Base-by-base conservation (phyloP, 2,888 invertebrate genomes). In the Xestobium rufovillosum region DNA sequence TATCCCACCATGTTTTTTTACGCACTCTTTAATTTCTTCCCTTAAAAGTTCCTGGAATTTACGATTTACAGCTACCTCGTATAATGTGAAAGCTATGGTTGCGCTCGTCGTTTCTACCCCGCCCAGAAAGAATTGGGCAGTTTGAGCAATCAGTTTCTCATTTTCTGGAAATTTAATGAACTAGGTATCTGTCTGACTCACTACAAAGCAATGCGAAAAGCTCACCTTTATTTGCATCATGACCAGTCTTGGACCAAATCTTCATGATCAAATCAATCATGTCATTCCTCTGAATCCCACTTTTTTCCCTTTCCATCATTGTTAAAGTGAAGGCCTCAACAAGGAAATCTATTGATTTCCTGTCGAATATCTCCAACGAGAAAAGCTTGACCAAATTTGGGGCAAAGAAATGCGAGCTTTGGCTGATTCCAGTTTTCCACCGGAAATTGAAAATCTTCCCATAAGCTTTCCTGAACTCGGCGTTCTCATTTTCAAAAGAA, bases 71-170 rank as follows among this genome's bases (percentile, higher is more conserved):
- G 71, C 67, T 9, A 73, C 43, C 33, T 66, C 60, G 42, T 66
- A 68, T 1, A 62, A 47, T 1, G 63, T 44, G 28, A 64, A 67
- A 3, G 59, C 53, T 16, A 70, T 52, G 0, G 65, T 60, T 0
- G 64, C 56, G 6, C 67, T 66, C 0, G 69, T 67, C 1, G 71
- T 70, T 44, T 71, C 71, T 42, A 62, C 68, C 1, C 70, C 71
- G 12, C 70, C 72, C 1, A 65, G 37, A 43, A 69, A 70, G 47
- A 72, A 69, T 2, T 69, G 60, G 2, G 67, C 47, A 2, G 65
- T 57, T 35, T 70, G 67, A 0, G 69, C 59, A 0, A 57, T 43
- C 23, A 69, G 44, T 40, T 44, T 42, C 0, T 59, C 48, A 2
- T 52, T 54, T 13, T 63, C 49, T 44, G 14, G 15, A 45, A 45